Evolutionary conservation across 2,888 invertebrate species (phyloP).

Genomic region (Ennomos erosarius): DNA sequence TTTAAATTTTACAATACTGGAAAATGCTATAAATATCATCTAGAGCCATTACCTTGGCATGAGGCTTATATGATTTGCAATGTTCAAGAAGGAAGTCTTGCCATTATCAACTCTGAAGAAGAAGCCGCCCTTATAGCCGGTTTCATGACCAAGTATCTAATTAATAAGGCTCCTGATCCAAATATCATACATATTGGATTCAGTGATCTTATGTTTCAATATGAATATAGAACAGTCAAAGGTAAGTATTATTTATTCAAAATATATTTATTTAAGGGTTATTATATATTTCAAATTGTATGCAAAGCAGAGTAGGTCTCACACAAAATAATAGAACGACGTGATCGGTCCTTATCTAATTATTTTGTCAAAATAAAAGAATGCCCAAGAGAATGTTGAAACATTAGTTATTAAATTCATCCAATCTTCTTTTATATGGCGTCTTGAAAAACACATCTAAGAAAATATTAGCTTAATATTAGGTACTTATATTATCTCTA

Average conservation of each 20-base stretch:
- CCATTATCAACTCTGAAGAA: constrained; percentile 57
- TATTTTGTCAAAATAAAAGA: too few species aligned
- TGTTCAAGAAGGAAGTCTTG: constrained; percentile 56
- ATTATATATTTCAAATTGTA: too few species aligned
- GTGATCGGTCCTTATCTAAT: too few species aligned
- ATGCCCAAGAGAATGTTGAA: too few species aligned
- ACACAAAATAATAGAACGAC: too few species aligned
- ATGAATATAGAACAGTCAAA: constrained; percentile 59
- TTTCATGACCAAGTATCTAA: constrained; percentile 53
- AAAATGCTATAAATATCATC: constrained; percentile 63
- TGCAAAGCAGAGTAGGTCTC: too few species aligned
- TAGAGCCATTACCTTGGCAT: constrained; percentile 59
- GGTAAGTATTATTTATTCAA: constrained; percentile 42
- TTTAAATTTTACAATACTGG: constrained; percentile 47
- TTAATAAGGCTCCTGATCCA: constrained; percentile 55
- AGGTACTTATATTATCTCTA: too few species aligned
- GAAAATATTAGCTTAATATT: too few species aligned
- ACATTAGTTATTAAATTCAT: too few species aligned
- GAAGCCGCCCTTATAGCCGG: constrained; percentile 57
- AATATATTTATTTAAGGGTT: too few species aligned
- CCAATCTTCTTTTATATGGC: too few species aligned
- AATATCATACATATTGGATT: constrained; percentile 61
- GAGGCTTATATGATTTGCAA: constrained; percentile 59
- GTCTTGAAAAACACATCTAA: too few species aligned
- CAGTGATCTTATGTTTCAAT: constrained; percentile 62